Percentiles rank a stretch among this genome's conserved stretches.
Evolutionary conservation across 2,888 invertebrate species (phyloP).

Genomic region (Thymelicus sylvestris): DNA sequence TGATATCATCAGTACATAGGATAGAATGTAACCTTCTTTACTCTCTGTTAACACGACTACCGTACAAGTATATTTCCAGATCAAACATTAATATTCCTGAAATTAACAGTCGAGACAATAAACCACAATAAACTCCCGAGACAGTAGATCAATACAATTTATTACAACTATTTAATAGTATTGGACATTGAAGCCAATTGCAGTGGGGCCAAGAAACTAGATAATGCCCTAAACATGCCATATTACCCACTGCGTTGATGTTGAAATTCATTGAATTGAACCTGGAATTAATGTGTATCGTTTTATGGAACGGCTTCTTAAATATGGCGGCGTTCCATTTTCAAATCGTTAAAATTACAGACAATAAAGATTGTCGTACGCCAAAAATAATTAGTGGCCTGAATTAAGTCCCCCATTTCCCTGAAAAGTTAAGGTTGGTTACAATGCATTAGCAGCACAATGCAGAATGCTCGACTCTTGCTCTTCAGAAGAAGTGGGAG

Average conservation of each 20-base stretch:
- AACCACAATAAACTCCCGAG: conserved; percentile 39
- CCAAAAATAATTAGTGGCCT: conserved; percentile 32
- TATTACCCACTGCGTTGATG: conserved; percentile 48
- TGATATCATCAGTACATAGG: not conserved
- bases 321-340: conserved; percentile 31
- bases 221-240: conserved; percentile 51
- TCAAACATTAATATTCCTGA: conserved; percentile 23
- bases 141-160: conserved; percentile 45
- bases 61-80: conserved; percentile 1
- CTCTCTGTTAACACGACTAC: conserved; percentile 9
- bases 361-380: conserved; percentile 32
- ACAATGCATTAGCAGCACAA: no score
- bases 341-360: conserved; percentile 33
- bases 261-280: conserved; percentile 50
- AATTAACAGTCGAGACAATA: conserved; percentile 43
- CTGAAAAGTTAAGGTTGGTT: not conserved
- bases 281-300: conserved; percentile 43
- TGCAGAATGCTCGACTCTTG: no score
- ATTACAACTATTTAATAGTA: conserved; percentile 49
- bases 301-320: conserved; percentile 44
- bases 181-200: conserved; percentile 54
- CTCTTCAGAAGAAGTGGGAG: no score
- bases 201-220: conserved; percentile 42
- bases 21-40: conserved; percentile 7
- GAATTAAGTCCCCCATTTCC: conserved; percentile 21